A percentile compares a stretch with the other conserved stretches of the same genome.
phyloP scores from a whole-genome alignment of 2,113 vertebrate species.

The Notarius lentiginosus region DNA sequence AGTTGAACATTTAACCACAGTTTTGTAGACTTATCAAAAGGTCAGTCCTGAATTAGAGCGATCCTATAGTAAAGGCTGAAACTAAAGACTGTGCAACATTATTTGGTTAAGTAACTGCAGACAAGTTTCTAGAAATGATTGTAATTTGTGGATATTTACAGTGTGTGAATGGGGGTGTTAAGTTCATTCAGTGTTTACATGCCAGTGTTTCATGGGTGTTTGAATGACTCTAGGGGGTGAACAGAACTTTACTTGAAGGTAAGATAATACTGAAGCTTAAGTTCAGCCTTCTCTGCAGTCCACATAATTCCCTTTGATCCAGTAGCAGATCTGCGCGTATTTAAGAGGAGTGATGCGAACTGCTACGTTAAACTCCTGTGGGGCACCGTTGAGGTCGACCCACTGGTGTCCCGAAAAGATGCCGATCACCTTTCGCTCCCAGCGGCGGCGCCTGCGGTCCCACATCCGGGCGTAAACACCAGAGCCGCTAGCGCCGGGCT shows the following conservation, averaged over 20 bases:
- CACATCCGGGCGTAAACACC: constrained; percentile 96
- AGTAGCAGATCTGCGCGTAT: constrained; percentile 98
- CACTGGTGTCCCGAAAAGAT: constrained; percentile 98
- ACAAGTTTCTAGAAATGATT: not conserved
- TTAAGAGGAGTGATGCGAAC: constrained; percentile 96
- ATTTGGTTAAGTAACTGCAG: constrained; percentile 3
- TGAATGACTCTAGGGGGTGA: not conserved
- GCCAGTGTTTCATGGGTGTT: constrained; percentile 27
- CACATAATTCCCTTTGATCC: constrained; percentile 97
- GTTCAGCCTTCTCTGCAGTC: constrained; percentile 91
- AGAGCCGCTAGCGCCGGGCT: constrained; percentile 93
- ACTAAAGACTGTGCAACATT: constrained; percentile 14
- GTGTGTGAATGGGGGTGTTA: not conserved
- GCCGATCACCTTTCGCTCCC: constrained; percentile 95
- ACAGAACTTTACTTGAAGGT: not conserved
- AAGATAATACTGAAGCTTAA: not conserved
- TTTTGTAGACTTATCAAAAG: not conserved
- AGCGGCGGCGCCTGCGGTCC: constrained; percentile 81
- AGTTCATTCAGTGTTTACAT: constrained; percentile 30
- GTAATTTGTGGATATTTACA: not conserved
- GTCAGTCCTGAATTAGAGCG: not conserved
- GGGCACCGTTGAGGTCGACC: constrained; percentile 87
- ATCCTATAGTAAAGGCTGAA: not conserved
- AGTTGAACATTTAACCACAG: not conserved
- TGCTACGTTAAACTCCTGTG: constrained; percentile 94